These are phyloP conservation scores for Belonocnema kinseyi DNA, from an alignment of 1,140 invertebrate genomes.

Conservation along the genomic window DNA sequence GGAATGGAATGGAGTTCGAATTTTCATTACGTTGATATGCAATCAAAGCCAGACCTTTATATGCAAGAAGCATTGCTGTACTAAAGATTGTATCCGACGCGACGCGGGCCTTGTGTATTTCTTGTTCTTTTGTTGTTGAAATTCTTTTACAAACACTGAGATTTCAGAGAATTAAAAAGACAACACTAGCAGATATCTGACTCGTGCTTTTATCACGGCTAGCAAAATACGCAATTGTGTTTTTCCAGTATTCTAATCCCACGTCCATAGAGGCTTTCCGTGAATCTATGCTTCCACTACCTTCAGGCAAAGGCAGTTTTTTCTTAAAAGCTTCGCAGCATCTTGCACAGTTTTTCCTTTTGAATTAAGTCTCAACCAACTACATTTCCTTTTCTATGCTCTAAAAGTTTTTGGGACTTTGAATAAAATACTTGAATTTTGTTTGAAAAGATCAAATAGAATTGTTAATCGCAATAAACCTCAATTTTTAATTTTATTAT, in stretches of 20 bases:
- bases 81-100: not conserved
- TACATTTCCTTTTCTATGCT: too few relatives aligned
- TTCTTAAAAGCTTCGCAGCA: constrained; percentile 4
- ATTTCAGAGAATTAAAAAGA: not conserved
- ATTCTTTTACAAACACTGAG: not conserved
- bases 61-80: not conserved
- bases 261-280: not conserved
- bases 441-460: too few relatives aligned
- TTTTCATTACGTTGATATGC: not conserved
- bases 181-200: not conserved
- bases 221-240: not conserved
- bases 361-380: not conserved
- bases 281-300: not conserved
- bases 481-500: too few relatives aligned
- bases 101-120: too few relatives aligned
- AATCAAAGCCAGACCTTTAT: not conserved
- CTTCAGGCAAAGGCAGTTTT: not conserved
- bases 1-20: constrained; percentile 1
- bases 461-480: too few relatives aligned
- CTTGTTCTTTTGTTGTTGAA: too few relatives aligned
- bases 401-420: too few relatives aligned
- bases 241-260: not conserved
- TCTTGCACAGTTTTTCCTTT: not conserved
- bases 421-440: too few relatives aligned
- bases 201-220: not conserved